Evolutionary conservation across 2,797 vertebrate genomes (phyloP).

Genomic region (Rhynchonycteris naso): DNA sequence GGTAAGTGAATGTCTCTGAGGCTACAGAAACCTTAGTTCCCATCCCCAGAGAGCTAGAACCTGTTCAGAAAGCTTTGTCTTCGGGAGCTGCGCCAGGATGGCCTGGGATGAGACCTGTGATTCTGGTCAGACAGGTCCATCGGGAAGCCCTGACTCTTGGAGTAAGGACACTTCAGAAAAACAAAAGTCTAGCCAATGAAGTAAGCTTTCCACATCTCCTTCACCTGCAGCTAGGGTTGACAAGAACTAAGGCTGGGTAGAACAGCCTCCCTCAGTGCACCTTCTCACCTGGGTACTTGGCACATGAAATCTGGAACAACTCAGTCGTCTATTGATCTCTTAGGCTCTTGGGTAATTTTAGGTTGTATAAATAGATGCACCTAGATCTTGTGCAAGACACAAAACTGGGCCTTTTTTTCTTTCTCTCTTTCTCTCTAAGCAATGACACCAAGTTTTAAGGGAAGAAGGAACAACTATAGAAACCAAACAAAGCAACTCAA

Average conservation of each 20-base stretch:
- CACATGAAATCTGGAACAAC: neutral
- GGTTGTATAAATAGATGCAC: constrained; percentile 32
- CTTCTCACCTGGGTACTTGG: neutral
- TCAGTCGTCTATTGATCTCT: constrained; percentile 14
- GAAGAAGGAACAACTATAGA: constrained; percentile 57
- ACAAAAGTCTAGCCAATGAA: constrained; percentile 3
- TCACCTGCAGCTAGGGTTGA: neutral
- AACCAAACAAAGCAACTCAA: constrained; percentile 56
- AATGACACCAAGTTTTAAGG: constrained; percentile 50
- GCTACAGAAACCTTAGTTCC: neutral
- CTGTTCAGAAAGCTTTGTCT: constrained; percentile 9
- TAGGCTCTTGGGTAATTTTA: neutral
- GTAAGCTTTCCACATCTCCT: neutral
- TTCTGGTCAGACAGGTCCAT: constrained; percentile 57
- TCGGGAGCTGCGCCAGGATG: neutral
- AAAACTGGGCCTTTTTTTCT: neutral
- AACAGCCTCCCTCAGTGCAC: no score
- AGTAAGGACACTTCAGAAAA: constrained; percentile 44
- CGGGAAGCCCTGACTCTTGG: constrained; percentile 50
- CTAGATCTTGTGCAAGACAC: constrained; percentile 45
- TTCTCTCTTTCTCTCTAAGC: no score
- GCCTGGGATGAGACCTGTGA: neutral
- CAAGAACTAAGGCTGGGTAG: neutral
- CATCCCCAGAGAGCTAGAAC: neutral
- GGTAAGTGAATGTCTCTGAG: neutral